Conservation (phyloP, 1,140 invertebrate genomes). For the Hydropsyche tenuis region DNA sequence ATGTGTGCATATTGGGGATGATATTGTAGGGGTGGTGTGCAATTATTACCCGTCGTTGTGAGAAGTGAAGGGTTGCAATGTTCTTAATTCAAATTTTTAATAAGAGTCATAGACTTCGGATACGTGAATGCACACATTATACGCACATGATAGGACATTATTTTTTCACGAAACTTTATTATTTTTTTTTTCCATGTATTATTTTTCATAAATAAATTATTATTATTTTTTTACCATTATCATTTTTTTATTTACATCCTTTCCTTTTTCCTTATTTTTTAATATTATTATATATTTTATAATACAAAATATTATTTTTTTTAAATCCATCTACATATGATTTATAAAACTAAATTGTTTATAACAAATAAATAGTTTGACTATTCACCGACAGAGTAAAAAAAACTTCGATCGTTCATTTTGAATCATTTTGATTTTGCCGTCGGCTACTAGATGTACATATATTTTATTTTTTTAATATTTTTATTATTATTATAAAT, state of each 20-base stretch:
- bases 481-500: too few relatives aligned
- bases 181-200: constrained; percentile 22
- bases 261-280: background rate
- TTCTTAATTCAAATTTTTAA: background rate
- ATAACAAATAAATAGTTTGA: constrained; percentile 14
- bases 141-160: background rate
- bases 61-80: background rate
- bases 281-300: too few relatives aligned
- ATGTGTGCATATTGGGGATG: background rate
- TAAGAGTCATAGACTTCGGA: background rate
- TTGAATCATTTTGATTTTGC: too few relatives aligned
- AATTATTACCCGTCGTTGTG: background rate
- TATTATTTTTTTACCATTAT: constrained; percentile 19
- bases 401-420: constrained; percentile 20
- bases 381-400: constrained; percentile 36
- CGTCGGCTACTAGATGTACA: constrained; percentile 22
- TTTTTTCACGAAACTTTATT: constrained; percentile 13
- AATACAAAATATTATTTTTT: too few relatives aligned
- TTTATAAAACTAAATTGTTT: background rate
- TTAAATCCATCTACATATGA: background rate
- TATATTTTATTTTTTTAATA: too few relatives aligned
- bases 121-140: background rate
- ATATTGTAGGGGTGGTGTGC: too few relatives aligned
- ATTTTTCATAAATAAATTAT: constrained; percentile 33
- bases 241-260: constrained; percentile 1